Conservation (phyloP, 2,888 invertebrate species). For the Thysanoteuthis rhombus region DNA sequence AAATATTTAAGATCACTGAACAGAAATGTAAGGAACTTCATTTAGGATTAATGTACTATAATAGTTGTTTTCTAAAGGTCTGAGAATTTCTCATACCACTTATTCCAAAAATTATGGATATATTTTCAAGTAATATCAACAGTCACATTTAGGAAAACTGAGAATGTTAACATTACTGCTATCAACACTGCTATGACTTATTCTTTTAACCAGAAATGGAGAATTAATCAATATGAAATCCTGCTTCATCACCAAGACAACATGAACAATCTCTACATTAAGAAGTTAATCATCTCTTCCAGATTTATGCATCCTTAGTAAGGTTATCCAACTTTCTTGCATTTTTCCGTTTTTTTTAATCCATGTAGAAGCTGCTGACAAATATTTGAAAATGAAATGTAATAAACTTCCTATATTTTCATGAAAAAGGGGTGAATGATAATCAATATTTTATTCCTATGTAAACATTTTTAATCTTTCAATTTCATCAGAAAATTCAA, state of each 20-base stretch:
- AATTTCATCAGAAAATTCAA: background rate
- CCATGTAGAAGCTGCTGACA: too few relatives aligned
- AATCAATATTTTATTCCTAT: too few relatives aligned
- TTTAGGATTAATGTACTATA: too few relatives aligned
- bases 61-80: background rate
- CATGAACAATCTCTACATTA: background rate
- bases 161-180: background rate
- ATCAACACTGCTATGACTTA: background rate
- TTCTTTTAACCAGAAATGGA: background rate
- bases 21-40: background rate
- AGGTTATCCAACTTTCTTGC: background rate
- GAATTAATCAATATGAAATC: background rate
- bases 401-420: too few relatives aligned
- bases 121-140: background rate
- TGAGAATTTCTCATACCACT: background rate
- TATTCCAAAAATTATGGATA: background rate
- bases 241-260: background rate
- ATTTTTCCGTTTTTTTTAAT: background rate
- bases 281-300: background rate
- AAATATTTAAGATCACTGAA: background rate
- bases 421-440: too few relatives aligned
- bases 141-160: background rate
- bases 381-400: too few relatives aligned
- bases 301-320: background rate
- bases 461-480: background rate